Base-by-base conservation (phyloP, 2,797 vertebrate species). In the Gymnodraco acuticeps region DNA sequence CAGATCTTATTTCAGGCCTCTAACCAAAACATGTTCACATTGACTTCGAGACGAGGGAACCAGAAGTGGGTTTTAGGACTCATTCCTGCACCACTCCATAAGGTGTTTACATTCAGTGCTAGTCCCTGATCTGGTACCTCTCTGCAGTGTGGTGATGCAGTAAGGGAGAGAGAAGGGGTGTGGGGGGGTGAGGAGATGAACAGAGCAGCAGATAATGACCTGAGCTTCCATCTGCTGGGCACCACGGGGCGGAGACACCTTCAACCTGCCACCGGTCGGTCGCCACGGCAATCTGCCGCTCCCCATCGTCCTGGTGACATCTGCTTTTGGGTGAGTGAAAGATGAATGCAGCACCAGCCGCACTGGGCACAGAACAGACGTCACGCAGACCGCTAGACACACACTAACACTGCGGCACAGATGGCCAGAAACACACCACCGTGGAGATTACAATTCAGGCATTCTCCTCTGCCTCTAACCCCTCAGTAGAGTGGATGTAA, bases 301-400 rank as follows among this genome's bases (percentile, higher is more conserved):
- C 92, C 93, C 89, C 84, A 88, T 94, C 91, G 75, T 87, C 88
- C 87, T 70, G 82, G 89, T 94, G 94, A 94, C 95, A 95, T 95
- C 94, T 95, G 95, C 89, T 93, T 93, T 92, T 92, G 92, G 93
- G 85, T 92, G 92, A 94, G 89, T 90, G 91, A 92, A 78, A 91
- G 93, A 95, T 95, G 92, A 94, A 91, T 90, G 92, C 92, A 85
- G 88, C 88, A 89, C 91, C 87, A 86, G 87, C 81, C 89, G 80
- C 88, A 88, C 8, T 43, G 86, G 84, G 78, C 85, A 87, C 89
- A 71, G 79, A 88, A 87, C 87, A 88, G 88, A 89, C 91, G 80
- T 90, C 92, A 93, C 83, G 60, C 81, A 81, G 84, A 83, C 84
- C 75, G 64, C 80, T 77, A 81, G 73, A 86, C 77, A 79, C 85